Evolutionary conservation across 2,797 vertebrate genomes (phyloP).

Genomic region (Phalanger gymnotis): DNA sequence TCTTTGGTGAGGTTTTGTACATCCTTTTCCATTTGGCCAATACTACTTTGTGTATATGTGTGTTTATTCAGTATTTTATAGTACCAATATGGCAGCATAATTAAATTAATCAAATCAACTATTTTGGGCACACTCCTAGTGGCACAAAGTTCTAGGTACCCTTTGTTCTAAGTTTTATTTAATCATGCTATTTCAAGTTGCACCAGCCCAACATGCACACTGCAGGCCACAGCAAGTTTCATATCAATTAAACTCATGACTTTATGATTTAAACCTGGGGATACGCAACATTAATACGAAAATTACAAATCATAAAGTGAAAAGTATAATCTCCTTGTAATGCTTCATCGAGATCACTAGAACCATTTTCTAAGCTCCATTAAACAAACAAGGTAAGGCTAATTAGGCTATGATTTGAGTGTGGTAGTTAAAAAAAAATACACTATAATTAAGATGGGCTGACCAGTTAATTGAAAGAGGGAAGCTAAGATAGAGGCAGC

Average conservation of each 20-base stretch:
- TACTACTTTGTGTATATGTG: too few relatives aligned
- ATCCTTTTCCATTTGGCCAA: too few relatives aligned
- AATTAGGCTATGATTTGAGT: constrained; percentile 81
- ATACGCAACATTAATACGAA: constrained; percentile 82
- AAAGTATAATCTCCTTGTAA: constrained; percentile 78
- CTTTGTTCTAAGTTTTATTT: constrained; percentile 79
- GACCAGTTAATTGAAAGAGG: constrained; percentile 77
- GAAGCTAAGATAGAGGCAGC: constrained; percentile 55
- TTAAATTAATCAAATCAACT: constrained; percentile 64
- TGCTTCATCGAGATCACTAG: constrained; percentile 72
- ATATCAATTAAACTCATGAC: constrained; percentile 85
- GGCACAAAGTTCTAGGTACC: constrained; percentile 72
- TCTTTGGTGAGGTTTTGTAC: too few relatives aligned
- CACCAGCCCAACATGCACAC: constrained; percentile 84
- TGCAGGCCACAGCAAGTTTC: constrained; percentile 82
- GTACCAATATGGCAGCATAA: constrained; percentile 65
- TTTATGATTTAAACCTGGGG: constrained; percentile 83
- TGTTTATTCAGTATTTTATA: constrained; percentile 70
- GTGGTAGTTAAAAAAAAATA: constrained; percentile 51
- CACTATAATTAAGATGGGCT: constrained; percentile 77
- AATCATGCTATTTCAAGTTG: constrained; percentile 84
- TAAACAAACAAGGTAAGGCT: constrained; percentile 83
- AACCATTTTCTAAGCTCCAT: constrained; percentile 79
- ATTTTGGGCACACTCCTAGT: constrained; percentile 78
- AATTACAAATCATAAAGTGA: constrained; percentile 78